Base-by-base conservation (phyloP, 2,797 vertebrate genomes). In the Argyrosomus regius region DNA sequence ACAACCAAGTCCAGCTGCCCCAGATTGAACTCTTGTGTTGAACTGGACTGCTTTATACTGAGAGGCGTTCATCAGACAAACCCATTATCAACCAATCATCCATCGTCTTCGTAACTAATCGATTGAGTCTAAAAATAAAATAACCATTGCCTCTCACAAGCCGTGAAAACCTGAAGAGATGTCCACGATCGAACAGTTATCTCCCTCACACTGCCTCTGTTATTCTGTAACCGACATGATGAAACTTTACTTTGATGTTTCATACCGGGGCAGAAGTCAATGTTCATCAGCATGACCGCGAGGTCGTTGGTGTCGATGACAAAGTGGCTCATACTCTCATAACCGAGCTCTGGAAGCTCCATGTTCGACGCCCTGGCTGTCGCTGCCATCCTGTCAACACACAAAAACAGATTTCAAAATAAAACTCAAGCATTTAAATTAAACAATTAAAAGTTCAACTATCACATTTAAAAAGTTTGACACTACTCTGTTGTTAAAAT, bases 301-400 rank as follows among this genome's bases (percentile, higher is more conserved):
- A 96, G 91, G 0, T 94, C 86, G 59, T 97, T 95, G 2, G 96
- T 94, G 0, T 95, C 94, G 76, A 98, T 81, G 20, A 81, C 80
- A 65, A 98, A 96, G 50, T 96, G 96, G 74, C 95, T 96, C 97
- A 98, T 96, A 54, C 92, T 96, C 86, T 98, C 96, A 0, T 95
- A 97, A 49, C 96, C 95, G 0, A 94, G 92, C 67, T 97, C 96
- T 0, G 94, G 95, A 52, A 94, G 95, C 72, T 95, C 96, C 13
- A 94, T 77, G 84, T 95, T 82, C 0, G 95, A 94, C 11, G 93
- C 92, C 63, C 95, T 95, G 46, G 95, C 93, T 84, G 94, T 94
- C 1, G 87, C 91, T 0, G 92, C 93, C 93, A 97, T 96, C 83
- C 97, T 97, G 93, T 62, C 3, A 12, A 48, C 22, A 59, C 43